These are phyloP conservation scores for Cranoglanis bouderius DNA, from an alignment of 2,113 vertebrate species.

Conservation along the genomic window DNA sequence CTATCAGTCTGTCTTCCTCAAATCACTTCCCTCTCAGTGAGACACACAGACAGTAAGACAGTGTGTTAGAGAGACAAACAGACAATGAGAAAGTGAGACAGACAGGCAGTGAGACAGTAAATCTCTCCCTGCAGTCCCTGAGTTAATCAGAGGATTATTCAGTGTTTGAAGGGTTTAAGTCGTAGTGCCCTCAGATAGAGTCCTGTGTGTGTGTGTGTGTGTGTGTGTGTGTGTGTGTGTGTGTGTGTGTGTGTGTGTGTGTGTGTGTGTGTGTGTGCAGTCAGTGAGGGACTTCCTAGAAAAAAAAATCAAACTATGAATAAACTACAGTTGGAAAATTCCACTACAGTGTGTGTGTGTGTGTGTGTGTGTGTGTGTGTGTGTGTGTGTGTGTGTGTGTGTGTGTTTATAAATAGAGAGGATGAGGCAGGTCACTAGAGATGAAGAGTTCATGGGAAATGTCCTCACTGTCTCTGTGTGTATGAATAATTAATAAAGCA, in stretches of 20 bases:
- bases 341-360: constrained; percentile 14
- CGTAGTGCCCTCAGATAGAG: background rate
- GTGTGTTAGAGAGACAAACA: too few species aligned
- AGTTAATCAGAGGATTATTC: constrained; percentile 7
- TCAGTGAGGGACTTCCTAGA: background rate
- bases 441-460: constrained; percentile 45
- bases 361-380: constrained; percentile 34
- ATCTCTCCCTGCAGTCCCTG: background rate
- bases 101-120: constrained; percentile 8
- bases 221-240: background rate
- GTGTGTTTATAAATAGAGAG: constrained; percentile 21
- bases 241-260: constrained; percentile 1
- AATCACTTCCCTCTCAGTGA: background rate
- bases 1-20: background rate
- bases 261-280: background rate
- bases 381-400: constrained; percentile 36
- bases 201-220: background rate
- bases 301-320: background rate
- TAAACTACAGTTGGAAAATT: background rate
- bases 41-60: background rate
- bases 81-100: constrained; percentile 2
- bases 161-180: background rate
- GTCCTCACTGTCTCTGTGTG: background rate
- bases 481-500: background rate
- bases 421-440: constrained; percentile 39